These are phyloP conservation scores for Mormyrus iriodes DNA, from an alignment of 2,113 vertebrate genomes.

Conservation along the genomic window DNA sequence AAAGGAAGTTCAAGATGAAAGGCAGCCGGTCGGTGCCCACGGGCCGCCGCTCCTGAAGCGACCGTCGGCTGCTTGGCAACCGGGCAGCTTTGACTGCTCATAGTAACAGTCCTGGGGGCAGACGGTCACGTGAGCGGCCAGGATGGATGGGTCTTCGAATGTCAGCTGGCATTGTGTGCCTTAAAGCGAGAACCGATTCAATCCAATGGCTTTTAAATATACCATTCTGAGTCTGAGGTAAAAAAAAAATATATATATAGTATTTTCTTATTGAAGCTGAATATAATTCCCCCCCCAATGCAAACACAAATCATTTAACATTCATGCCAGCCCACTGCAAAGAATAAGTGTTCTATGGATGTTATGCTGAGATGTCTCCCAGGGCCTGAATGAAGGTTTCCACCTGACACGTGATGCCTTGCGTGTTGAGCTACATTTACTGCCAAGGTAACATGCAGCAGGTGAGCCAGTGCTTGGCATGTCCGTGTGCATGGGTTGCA, in stretches of 20 bases:
- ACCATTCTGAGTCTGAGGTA: not conserved
- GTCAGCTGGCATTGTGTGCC: not conserved
- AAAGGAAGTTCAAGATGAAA: slow-evolving; percentile 51
- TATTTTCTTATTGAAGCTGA: not conserved
- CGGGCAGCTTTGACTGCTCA: slow-evolving; percentile 54
- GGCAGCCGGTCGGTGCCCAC: slow-evolving; percentile 55
- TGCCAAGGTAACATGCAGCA: not conserved
- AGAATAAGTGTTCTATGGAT: not conserved
- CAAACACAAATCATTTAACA: not conserved
- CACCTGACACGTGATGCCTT: not conserved
- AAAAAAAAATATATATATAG: not conserved
- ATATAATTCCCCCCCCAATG: not conserved
- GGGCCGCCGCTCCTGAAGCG: slow-evolving; percentile 48
- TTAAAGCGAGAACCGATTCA: not conserved
- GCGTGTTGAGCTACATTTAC: not conserved
- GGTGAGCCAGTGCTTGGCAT: not conserved
- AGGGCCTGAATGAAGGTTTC: not conserved
- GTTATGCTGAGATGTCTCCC: not conserved
- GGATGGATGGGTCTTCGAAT: not conserved
- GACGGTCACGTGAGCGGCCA: slow-evolving; percentile 41
- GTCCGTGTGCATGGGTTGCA: too few relatives aligned
- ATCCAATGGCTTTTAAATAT: not conserved
- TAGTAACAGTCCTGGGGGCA: too few relatives aligned
- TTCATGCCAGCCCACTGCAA: not conserved
- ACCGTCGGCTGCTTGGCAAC: slow-evolving; percentile 55